These are phyloP conservation scores for Magallana nippona DNA, from an alignment of 2,888 invertebrate genomes.

Conservation along the genomic window DNA sequence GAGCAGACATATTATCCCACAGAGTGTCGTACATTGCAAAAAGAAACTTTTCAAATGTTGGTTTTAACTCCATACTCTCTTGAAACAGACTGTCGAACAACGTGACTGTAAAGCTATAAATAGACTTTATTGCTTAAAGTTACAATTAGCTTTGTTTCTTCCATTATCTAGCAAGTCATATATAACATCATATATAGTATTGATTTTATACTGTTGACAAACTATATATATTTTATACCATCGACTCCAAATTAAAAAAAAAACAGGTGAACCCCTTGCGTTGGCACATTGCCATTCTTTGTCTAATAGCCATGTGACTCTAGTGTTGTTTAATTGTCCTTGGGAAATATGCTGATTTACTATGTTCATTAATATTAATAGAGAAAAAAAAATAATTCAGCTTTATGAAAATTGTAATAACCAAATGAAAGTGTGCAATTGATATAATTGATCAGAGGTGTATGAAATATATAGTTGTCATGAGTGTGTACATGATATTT, in stretches of 20 bases:
- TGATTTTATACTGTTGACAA: no score
- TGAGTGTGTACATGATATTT: no score
- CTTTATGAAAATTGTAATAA: neutral
- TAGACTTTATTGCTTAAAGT: neutral
- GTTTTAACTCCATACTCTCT: neutral
- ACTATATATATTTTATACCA: neutral
- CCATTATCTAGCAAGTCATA: no score
- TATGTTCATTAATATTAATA: neutral
- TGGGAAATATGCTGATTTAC: neutral
- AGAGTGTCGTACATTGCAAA: neutral
- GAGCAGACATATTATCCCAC: no score
- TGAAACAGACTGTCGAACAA: neutral
- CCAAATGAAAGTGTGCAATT: neutral
- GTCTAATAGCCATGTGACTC: constrained; percentile 17
- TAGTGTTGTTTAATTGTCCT: neutral
- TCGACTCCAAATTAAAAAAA: no score
- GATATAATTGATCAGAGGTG: no score
- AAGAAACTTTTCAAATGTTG: neutral
- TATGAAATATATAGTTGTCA: no score
- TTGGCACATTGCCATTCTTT: constrained; percentile 10
- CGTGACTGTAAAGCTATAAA: neutral
- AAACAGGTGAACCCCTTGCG: no score
- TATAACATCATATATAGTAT: no score
- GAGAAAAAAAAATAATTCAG: neutral
- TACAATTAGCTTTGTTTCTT: no score